Conservation (phyloP, 2,113 vertebrate genomes). For the Puffinus mauretanicus region DNA sequence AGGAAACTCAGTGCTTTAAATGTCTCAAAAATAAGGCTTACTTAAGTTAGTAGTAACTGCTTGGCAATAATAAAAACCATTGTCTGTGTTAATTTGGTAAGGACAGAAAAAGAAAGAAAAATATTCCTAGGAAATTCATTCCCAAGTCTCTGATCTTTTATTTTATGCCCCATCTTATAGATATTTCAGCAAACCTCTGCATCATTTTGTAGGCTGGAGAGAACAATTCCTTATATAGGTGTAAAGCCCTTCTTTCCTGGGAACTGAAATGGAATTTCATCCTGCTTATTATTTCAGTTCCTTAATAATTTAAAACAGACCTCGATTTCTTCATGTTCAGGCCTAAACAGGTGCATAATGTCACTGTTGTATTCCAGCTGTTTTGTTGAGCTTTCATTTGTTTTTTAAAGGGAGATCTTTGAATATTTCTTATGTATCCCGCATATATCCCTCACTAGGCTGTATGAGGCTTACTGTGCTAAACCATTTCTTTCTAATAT, state of each 20-base stretch:
- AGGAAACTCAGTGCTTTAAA: background rate
- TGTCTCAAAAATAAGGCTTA: background rate
- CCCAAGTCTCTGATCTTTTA: background rate
- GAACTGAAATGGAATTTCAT: background rate
- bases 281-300: background rate
- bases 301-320: slow-evolving; percentile 25
- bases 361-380: background rate
- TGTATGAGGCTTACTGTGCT: background rate
- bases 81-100: background rate
- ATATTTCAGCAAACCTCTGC: background rate
- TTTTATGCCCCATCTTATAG: background rate
- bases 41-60: background rate
- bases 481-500: background rate
- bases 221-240: background rate
- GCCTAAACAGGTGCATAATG: background rate
- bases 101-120: background rate
- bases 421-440: background rate
- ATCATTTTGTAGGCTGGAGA: background rate
- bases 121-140: background rate
- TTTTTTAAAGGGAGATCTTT: background rate
- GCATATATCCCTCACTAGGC: background rate
- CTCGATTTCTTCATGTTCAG: background rate
- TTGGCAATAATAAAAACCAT: background rate
- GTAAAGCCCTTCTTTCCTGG: background rate
- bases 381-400: background rate